Percentiles rank a stretch among this genome's conserved stretches.
Conservation (phyloP, 2,797 vertebrate genomes). For the Aulostomus chinensis region DNA sequence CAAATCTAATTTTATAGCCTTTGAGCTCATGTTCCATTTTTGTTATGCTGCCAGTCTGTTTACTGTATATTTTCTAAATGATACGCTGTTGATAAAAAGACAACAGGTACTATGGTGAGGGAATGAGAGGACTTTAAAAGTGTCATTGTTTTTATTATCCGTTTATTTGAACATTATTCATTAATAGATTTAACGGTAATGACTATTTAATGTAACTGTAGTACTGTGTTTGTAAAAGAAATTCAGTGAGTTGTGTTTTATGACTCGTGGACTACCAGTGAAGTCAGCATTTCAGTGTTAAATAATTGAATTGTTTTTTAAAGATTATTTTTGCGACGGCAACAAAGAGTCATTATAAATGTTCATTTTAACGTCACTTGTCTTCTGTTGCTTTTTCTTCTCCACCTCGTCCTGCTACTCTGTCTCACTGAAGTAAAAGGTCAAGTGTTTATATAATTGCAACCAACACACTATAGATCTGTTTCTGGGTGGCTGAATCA, state of each 20-base stretch:
- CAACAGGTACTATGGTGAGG: constrained; percentile 74
- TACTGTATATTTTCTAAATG: constrained; percentile 78
- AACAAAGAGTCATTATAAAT: constrained; percentile 90
- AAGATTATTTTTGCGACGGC: constrained; percentile 83
- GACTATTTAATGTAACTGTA: constrained; percentile 85
- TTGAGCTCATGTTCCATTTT: constrained; percentile 68
- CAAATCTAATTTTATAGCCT: constrained; percentile 66
- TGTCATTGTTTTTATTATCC: constrained; percentile 77
- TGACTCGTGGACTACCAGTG: constrained; percentile 86
- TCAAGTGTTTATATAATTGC: constrained; percentile 38
- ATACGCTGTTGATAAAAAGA: constrained; percentile 73
- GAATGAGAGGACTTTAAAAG: constrained; percentile 77
- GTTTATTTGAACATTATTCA: constrained; percentile 81
- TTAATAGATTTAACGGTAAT: constrained; percentile 83
- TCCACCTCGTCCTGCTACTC: constrained; percentile 39
- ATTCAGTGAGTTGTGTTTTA: constrained; percentile 86
- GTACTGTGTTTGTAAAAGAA: constrained; percentile 85
- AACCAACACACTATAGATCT: constrained; percentile 32
- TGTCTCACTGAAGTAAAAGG: constrained; percentile 37
- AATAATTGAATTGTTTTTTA: constrained; percentile 87
- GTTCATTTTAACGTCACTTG: constrained; percentile 89
- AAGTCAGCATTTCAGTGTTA: constrained; percentile 85
- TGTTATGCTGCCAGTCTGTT: constrained; percentile 84
- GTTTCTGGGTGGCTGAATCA: constrained; percentile 14
- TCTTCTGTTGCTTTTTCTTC: constrained; percentile 84